Evolutionary conservation across 2,888 invertebrate genomes (phyloP).

Genomic region (Clistopyga incitator): DNA sequence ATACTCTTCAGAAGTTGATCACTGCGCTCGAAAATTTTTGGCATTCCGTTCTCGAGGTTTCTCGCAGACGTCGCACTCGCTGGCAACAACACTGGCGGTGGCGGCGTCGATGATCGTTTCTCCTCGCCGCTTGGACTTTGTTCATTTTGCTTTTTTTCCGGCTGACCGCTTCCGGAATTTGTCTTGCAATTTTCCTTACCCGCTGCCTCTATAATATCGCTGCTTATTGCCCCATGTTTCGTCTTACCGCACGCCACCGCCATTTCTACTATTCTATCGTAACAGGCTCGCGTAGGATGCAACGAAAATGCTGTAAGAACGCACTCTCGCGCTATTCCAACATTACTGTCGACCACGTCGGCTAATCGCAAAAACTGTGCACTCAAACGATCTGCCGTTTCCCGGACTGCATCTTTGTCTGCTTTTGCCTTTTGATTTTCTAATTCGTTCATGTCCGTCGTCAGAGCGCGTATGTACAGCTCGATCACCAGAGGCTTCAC

Average conservation of each 20-base stretch:
- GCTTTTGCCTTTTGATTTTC: conserved; percentile 88
- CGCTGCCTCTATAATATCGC: neutral
- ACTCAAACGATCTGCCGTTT: conserved; percentile 86
- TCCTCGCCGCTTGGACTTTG: neutral
- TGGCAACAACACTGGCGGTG: conserved; percentile 53
- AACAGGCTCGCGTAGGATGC: conserved; percentile 88
- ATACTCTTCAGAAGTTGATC: conserved; percentile 77
- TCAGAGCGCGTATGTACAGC: conserved; percentile 90
- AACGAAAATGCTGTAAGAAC: conserved; percentile 91
- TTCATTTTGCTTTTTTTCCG: conserved; percentile 39
- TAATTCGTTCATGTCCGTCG: conserved; percentile 91
- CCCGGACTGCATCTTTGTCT: conserved; percentile 85
- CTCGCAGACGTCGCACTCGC: conserved; percentile 57
- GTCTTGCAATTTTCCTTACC: conserved; percentile 37
- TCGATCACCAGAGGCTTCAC: conserved; percentile 89
- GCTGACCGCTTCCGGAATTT: conserved; percentile 21
- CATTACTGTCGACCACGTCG: conserved; percentile 86
- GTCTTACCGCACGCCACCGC: conserved; percentile 85
- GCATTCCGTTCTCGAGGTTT: conserved; percentile 68
- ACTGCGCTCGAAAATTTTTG: conserved; percentile 74
- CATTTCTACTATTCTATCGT: conserved; percentile 86
- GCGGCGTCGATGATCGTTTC: conserved; percentile 35
- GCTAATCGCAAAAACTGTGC: conserved; percentile 88
- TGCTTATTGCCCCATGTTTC: conserved; percentile 78
- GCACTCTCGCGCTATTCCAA: conserved; percentile 89